These are phyloP conservation scores for Serrognathus titanus DNA, from an alignment of 2,888 invertebrate species.

Conservation along the genomic window DNA sequence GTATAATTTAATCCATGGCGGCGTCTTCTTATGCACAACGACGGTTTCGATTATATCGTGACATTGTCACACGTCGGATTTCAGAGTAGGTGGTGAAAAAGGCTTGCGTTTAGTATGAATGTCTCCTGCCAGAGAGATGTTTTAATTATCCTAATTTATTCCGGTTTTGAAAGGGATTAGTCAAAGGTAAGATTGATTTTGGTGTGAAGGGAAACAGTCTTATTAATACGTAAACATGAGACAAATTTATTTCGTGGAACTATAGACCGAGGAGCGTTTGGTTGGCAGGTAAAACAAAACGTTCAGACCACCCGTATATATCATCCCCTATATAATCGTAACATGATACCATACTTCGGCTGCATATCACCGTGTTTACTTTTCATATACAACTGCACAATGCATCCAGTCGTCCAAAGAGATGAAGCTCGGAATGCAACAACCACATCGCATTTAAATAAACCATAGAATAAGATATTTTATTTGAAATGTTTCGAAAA, in stretches of 20 bases:
- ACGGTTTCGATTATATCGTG: neutral
- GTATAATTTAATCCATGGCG: neutral
- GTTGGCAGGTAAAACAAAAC: constrained; percentile 1
- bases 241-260: too few species aligned
- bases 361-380: constrained; percentile 46
- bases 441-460: constrained; percentile 8
- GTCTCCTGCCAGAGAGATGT: too few species aligned
- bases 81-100: constrained; percentile 1
- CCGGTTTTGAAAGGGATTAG: too few species aligned
- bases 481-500: too few species aligned
- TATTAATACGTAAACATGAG: too few species aligned
- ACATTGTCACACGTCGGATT: constrained; percentile 2
- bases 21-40: neutral
- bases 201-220: too few species aligned
- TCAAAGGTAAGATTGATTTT: too few species aligned
- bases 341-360: constrained; percentile 44
- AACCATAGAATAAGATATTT: too few species aligned
- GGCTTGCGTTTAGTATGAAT: too few species aligned
- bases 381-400: constrained; percentile 49
- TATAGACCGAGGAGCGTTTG: too few species aligned
- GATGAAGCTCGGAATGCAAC: constrained; percentile 19
- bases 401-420: constrained; percentile 38
- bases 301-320: constrained; percentile 29
- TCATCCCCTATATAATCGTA: constrained; percentile 42
- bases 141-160: too few species aligned